Percentiles rank a stretch among this genome's conserved stretches.
Evolutionary conservation across 2,797 vertebrate genomes (phyloP).

Genomic region (Phrynocephalus vlangalii): DNA sequence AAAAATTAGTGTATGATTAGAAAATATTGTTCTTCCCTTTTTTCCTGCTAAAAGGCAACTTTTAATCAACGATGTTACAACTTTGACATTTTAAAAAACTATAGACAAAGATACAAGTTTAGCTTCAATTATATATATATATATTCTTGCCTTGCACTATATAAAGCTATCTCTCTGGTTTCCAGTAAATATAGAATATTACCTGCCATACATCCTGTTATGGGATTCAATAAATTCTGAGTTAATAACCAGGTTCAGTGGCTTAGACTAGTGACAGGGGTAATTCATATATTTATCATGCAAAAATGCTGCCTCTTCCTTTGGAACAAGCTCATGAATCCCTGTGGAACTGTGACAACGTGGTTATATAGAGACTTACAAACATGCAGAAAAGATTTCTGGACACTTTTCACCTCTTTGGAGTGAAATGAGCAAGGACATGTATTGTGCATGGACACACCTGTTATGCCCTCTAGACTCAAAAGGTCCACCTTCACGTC

Average conservation of each 20-base stretch:
- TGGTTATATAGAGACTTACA: not conserved
- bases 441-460: not conserved
- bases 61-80: not conserved
- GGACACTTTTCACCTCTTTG: not conserved
- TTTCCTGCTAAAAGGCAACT: not conserved
- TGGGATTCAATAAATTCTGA: not conserved
- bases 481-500: not conserved
- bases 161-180: not conserved
- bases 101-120: accelerated
- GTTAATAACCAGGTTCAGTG: not conserved
- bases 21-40: not conserved
- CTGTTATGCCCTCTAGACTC: too few relatives aligned
- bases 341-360: not conserved
- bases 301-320: not conserved
- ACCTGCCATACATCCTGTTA: not conserved
- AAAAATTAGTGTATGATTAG: not conserved
- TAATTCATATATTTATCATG: not conserved
- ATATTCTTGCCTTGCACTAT: not conserved
- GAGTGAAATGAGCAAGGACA: not conserved
- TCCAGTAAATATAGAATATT: not conserved
- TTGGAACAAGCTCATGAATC: not conserved
- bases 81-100: constrained; percentile 19
- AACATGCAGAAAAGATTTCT: not conserved
- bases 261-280: not conserved
- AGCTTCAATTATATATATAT: not conserved